A percentile compares a stretch with the other conserved stretches of the same genome.
These are phyloP conservation scores for Lochmaea crataegi DNA, from an alignment of 2,888 invertebrate species.

Conservation along the genomic window DNA sequence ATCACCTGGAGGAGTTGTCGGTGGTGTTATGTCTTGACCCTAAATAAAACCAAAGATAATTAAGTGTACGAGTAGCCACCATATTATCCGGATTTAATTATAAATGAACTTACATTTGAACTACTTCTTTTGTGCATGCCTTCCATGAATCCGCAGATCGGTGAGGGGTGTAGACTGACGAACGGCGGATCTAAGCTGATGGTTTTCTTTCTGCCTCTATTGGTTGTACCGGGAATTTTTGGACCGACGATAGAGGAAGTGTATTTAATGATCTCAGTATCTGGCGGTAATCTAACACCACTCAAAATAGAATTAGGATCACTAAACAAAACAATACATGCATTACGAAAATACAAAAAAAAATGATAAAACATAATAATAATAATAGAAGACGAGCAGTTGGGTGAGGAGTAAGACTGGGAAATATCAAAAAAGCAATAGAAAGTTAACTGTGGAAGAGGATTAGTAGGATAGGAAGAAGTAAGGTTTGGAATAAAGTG, in stretches of 20 bases:
- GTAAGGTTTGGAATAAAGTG: too few species aligned
- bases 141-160: slow-evolving; percentile 66
- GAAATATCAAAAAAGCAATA: too few species aligned
- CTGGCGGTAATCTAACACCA: slow-evolving; percentile 85
- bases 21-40: slow-evolving; percentile 57
- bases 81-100: background rate
- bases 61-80: background rate
- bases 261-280: slow-evolving; percentile 91
- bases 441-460: too few species aligned
- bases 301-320: slow-evolving; percentile 86
- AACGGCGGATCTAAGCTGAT: slow-evolving; percentile 85
- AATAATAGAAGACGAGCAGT: too few species aligned
- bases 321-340: slow-evolving; percentile 64
- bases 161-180: slow-evolving; percentile 70
- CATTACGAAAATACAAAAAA: background rate
- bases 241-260: slow-evolving; percentile 89
- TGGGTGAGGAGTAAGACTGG: too few species aligned
- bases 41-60: slow-evolving; percentile 37
- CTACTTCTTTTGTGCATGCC: slow-evolving; percentile 64
- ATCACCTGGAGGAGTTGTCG: slow-evolving; percentile 67
- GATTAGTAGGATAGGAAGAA: too few species aligned
- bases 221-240: slow-evolving; percentile 86
- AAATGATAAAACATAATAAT: background rate
- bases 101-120: slow-evolving; percentile 57
- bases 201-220: slow-evolving; percentile 88